A percentile compares a stretch with the other conserved stretches of the same genome.
Evolutionary conservation across 1,140 invertebrate species (phyloP).

Genomic region (Coelopa frigida): DNA sequence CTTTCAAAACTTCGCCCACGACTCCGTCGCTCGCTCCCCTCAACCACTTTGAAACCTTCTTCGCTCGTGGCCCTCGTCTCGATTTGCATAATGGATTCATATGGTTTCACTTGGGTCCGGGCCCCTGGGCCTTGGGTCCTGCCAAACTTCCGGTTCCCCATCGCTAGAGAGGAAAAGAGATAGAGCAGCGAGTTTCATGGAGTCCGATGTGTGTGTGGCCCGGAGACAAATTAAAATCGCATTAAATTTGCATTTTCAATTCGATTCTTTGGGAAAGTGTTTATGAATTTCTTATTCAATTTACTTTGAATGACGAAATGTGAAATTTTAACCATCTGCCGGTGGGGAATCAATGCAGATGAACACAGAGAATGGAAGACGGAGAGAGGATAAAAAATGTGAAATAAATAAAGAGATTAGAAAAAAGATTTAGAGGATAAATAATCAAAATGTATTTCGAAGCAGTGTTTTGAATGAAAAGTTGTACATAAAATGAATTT

Average conservation of each 20-base stretch:
- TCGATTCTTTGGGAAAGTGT: conserved; percentile 2
- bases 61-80: conserved; percentile 3
- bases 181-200: no score
- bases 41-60: no score
- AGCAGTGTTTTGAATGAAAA: no score
- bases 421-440: no score
- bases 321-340: neutral
- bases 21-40: no score
- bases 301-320: conserved; percentile 14
- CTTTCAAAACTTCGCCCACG: no score
- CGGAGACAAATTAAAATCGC: conserved; percentile 36
- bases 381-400: neutral
- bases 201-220: conserved; percentile 3
- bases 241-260: conserved; percentile 38
- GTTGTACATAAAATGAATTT: no score
- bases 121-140: conserved; percentile 4
- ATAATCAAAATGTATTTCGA: no score
- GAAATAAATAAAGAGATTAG: neutral
- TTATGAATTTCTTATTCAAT: conserved; percentile 16
- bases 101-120: conserved; percentile 18
- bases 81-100: conserved; percentile 44
- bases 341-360: neutral
- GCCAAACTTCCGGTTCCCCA: no score
- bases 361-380: neutral
- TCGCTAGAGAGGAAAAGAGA: no score